Percentiles rank a stretch among this genome's conserved stretches.
Conservation (phyloP, 2,888 invertebrate species). For the Xylota sylvarum region DNA sequence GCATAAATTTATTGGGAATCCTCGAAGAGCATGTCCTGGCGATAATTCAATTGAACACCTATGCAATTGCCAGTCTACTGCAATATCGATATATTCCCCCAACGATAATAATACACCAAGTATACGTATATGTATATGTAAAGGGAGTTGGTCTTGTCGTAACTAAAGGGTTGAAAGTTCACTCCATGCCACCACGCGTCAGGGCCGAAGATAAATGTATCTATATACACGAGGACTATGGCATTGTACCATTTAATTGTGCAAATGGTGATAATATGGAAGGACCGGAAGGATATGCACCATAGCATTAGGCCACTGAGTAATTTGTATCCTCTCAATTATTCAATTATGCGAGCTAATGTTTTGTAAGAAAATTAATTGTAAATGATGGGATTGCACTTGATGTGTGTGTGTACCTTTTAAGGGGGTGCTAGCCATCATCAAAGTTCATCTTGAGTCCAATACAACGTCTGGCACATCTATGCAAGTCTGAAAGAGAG, state of each 20-base stretch:
- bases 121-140: slow-evolving; percentile 65
- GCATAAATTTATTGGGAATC: slow-evolving; percentile 73
- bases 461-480: too few species aligned
- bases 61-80: slow-evolving; percentile 15
- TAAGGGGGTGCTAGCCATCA: slow-evolving; percentile 7
- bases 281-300: slow-evolving; percentile 68
- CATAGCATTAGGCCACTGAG: slow-evolving; percentile 70
- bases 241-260: slow-evolving; percentile 70
- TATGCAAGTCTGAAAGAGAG: slow-evolving; percentile 6
- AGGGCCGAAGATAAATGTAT: slow-evolving; percentile 46
- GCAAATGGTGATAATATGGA: slow-evolving; percentile 65
- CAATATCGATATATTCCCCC: slow-evolving; percentile 17
- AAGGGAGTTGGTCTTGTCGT: slow-evolving; percentile 19
- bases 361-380: slow-evolving; percentile 75
- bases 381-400: slow-evolving; percentile 69
- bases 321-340: slow-evolving; percentile 76
- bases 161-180: not conserved
- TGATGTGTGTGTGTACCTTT: slow-evolving; percentile 64
- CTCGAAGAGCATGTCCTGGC: slow-evolving; percentile 72
- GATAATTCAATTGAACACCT: slow-evolving; percentile 76
- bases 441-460: too few species aligned
- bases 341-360: slow-evolving; percentile 74
- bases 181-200: not conserved
- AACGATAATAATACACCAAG: slow-evolving; percentile 41
- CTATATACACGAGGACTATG: slow-evolving; percentile 38